These are phyloP conservation scores for Hippopotamyrus pictus DNA, from an alignment of 2,797 vertebrate species.

Conservation along the genomic window DNA sequence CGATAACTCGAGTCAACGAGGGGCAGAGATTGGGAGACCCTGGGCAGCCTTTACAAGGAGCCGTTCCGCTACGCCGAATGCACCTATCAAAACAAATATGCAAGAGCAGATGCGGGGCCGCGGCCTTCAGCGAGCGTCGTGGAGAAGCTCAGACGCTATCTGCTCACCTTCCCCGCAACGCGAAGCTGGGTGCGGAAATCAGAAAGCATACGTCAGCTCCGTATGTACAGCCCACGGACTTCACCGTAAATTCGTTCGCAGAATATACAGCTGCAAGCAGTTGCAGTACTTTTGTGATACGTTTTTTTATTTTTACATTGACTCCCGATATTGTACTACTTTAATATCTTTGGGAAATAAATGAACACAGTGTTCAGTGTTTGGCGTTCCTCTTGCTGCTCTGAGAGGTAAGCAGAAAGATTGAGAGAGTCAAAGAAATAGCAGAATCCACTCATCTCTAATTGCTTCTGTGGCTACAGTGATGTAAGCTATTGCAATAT, in stretches of 20 bases:
- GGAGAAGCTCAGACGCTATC: not conserved
- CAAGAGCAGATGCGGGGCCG: conserved; percentile 63
- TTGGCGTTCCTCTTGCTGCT: not conserved
- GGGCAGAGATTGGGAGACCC: conserved; percentile 48
- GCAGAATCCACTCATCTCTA: not conserved
- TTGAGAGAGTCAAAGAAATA: not conserved
- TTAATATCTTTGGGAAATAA: conserved; percentile 14
- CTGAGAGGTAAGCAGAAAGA: conserved; percentile 2
- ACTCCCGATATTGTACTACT: conserved; percentile 5
- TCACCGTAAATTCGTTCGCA: not conserved
- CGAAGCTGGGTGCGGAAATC: not conserved
- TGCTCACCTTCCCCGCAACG: not conserved
- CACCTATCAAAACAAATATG: conserved; percentile 59
- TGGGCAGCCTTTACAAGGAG: conserved; percentile 57
- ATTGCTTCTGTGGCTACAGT: not conserved
- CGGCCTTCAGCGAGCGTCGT: conserved; percentile 54
- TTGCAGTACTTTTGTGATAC: not conserved
- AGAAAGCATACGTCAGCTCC: not conserved
- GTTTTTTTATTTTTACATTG: not conserved
- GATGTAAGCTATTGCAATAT: not conserved
- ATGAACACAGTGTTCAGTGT: not conserved
- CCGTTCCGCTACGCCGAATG: conserved; percentile 52
- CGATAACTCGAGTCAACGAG: conserved; percentile 62
- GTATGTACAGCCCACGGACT: not conserved
- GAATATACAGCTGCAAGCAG: not conserved